Conservation (phyloP, 2,797 vertebrate species). For the Coracias cyanogaster region DNA sequence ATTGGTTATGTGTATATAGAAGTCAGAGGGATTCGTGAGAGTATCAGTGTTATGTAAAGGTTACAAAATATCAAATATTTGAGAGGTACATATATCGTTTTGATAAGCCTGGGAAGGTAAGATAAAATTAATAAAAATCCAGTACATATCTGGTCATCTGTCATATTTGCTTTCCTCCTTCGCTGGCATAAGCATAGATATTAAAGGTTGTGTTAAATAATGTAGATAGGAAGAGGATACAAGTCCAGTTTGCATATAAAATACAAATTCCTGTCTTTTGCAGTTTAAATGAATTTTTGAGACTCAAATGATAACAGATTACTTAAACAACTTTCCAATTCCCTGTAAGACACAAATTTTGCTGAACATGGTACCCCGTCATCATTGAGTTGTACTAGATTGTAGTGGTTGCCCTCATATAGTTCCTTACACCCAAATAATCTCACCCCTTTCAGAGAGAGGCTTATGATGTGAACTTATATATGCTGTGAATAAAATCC, state of each 20-base stretch:
- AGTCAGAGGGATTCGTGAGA: not conserved
- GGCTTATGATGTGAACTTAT: not conserved
- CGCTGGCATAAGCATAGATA: not conserved
- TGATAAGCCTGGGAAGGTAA: not conserved
- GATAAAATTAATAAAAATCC: slow-evolving; percentile 26
- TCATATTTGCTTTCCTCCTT: slow-evolving; percentile 3
- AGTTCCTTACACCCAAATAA: not conserved
- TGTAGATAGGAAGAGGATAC: not conserved
- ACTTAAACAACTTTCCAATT: not conserved
- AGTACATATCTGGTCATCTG: not conserved
- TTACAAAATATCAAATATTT: not conserved
- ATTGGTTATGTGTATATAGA: not conserved
- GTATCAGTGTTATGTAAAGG: not conserved
- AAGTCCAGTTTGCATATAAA: not conserved
- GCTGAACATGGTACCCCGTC: not conserved
- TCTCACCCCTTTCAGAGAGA: not conserved
- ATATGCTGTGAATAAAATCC: not conserved
- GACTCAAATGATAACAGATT: not conserved
- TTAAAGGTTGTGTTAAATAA: not conserved
- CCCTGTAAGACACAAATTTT: not conserved
- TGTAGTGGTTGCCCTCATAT: not conserved
- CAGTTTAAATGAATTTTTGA: not conserved
- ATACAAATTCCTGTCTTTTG: not conserved
- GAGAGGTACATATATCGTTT: not conserved
- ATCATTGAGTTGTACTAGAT: not conserved